Conservation (phyloP, 2,113 vertebrate genomes). For the Percina caprodes region DNA sequence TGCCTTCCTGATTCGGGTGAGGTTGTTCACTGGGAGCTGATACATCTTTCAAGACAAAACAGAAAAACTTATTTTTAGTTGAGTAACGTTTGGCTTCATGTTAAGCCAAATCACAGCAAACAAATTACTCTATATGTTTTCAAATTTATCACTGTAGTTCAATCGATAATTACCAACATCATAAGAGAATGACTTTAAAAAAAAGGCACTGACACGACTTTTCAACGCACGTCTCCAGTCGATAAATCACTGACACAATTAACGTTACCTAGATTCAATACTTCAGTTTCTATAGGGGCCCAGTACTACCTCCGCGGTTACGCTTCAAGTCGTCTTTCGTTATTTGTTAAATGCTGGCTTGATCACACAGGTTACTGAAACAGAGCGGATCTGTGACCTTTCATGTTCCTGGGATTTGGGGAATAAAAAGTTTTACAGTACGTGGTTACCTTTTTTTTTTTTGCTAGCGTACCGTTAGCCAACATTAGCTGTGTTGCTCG, state of each 20-base stretch:
- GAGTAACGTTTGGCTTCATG: background rate
- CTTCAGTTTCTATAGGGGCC: background rate
- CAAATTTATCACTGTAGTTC: fast-evolving
- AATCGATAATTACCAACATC: background rate
- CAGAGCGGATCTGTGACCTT: background rate
- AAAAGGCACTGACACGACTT: background rate
- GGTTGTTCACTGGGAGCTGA: constrained; percentile 99
- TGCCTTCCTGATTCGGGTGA: constrained; percentile 97
- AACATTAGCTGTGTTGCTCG: constrained; percentile 29
- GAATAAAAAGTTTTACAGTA: background rate
- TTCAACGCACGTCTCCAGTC: background rate
- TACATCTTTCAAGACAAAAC: constrained; percentile 92
- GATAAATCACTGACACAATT: background rate
- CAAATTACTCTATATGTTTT: background rate
- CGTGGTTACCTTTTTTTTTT: constrained; percentile 12
- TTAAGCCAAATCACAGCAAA: background rate
- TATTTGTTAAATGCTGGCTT: background rate
- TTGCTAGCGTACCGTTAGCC: constrained; percentile 23
- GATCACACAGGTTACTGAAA: background rate
- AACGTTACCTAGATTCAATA: background rate
- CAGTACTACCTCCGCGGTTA: background rate
- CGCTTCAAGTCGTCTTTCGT: background rate
- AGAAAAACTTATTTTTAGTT: constrained; percentile 45
- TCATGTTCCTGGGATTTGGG: background rate
- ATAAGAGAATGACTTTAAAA: background rate